phyloP scores from a whole-genome alignment of 2,888 invertebrate species.

The Sepiola atlantica region DNA sequence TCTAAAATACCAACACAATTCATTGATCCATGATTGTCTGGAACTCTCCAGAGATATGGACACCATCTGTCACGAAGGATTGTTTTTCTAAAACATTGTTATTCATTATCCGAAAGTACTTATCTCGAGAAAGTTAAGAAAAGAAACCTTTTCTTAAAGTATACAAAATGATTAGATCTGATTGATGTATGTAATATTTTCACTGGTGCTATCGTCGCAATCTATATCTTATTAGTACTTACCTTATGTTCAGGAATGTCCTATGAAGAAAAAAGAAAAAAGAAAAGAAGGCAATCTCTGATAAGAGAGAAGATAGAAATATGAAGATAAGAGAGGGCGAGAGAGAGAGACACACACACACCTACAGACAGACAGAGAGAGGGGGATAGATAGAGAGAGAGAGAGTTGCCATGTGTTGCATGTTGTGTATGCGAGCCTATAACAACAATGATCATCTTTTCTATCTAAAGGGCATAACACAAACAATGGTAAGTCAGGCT shows the following conservation, averaged over 20 bases:
- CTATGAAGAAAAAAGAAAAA: neutral
- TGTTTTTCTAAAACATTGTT: neutral
- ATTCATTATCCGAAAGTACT: too few species aligned
- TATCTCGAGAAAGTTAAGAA: neutral
- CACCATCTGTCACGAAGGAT: neutral
- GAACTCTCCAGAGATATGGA: neutral
- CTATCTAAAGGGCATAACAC: conserved; percentile 2
- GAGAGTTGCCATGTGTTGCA: neutral
- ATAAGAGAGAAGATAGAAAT: neutral
- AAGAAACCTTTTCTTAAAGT: neutral
- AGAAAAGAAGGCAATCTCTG: neutral
- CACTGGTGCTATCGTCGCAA: neutral
- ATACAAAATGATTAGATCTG: neutral
- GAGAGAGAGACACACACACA: neutral
- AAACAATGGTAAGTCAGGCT: neutral
- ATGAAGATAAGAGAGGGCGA: neutral
- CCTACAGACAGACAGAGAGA: too few species aligned
- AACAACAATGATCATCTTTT: neutral
- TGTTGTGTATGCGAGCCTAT: neutral
- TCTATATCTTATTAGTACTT: neutral
- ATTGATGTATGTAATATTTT: neutral
- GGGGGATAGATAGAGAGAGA: neutral
- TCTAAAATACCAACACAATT: too few species aligned
- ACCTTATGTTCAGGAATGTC: neutral
- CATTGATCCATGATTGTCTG: conserved; percentile 4